Percentiles rank a stretch among this genome's conserved stretches.
Evolutionary conservation across 2,797 vertebrate genomes (phyloP).

Genomic region (Zonotrichia albicollis): DNA sequence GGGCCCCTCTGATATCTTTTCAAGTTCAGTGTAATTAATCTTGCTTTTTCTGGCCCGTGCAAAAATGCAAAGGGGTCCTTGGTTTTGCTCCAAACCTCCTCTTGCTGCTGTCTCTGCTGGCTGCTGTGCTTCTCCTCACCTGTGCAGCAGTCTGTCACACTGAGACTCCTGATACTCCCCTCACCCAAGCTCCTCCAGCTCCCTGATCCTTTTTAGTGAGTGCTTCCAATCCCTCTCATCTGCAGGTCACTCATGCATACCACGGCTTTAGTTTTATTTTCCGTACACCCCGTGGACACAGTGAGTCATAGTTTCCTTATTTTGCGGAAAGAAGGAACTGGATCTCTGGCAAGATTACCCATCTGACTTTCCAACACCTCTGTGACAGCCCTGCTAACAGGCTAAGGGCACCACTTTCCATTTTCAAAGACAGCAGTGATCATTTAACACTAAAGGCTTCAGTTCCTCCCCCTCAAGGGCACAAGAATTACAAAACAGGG

Average conservation of each 20-base stretch:
- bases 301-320: conserved; percentile 43
- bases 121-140: background rate
- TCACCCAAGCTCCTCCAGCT: background rate
- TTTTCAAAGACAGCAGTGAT: background rate
- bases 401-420: background rate
- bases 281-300: background rate
- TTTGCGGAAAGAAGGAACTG: background rate
- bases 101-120: background rate
- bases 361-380: background rate
- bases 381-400: background rate
- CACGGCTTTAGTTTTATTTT: background rate
- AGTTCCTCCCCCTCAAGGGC: background rate
- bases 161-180: background rate
- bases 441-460: background rate
- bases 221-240: background rate
- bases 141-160: background rate
- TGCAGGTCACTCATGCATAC: conserved; percentile 16
- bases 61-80: background rate
- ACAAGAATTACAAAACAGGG: background rate
- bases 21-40: background rate
- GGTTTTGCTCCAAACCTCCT: background rate
- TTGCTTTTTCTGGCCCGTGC: background rate
- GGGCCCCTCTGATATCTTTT: background rate
- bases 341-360: background rate
- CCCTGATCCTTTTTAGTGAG: background rate